phyloP scores from a whole-genome alignment of 2,797 vertebrate species.

The Paguma larvata region DNA sequence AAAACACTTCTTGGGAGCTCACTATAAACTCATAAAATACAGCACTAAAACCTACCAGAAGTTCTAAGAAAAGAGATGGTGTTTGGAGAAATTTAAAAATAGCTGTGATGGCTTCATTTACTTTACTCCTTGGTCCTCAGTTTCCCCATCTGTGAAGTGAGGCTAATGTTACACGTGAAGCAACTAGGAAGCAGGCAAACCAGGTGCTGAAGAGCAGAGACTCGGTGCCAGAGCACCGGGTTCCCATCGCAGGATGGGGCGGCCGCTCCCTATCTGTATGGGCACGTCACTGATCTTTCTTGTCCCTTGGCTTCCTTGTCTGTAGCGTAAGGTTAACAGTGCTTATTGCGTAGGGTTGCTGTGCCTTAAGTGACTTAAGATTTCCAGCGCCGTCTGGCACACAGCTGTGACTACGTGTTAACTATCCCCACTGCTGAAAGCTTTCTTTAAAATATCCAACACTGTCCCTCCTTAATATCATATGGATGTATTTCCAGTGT shows the following conservation, averaged over 20 bases:
- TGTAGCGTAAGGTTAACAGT: not conserved
- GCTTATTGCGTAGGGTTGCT: not conserved
- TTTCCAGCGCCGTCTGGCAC: fast-evolving
- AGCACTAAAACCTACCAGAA: fast-evolving
- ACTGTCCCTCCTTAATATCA: not conserved
- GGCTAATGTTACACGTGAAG: not conserved
- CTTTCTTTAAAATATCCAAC: not conserved
- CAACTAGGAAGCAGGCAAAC: too few relatives aligned
- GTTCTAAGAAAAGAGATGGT: fast-evolving
- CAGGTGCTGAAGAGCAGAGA: fast-evolving
- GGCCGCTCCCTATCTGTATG: fast-evolving
- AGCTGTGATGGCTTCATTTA: not conserved
- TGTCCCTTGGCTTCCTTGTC: not conserved
- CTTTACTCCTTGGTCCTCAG: not conserved
- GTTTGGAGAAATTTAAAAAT: not conserved
- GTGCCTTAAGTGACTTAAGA: not conserved
- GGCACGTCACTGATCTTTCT: fast-evolving
- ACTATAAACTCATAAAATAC: fast-evolving
- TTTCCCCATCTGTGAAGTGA: not conserved
- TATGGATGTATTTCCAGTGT: not conserved
- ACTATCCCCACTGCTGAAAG: not conserved
- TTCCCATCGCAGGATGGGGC: not conserved
- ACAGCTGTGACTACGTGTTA: not conserved
- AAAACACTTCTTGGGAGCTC: fast-evolving
- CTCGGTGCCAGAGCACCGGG: not conserved